Base-by-base conservation (phyloP, 2,888 invertebrate species). In the Liopterus haemorrhoidalis region DNA sequence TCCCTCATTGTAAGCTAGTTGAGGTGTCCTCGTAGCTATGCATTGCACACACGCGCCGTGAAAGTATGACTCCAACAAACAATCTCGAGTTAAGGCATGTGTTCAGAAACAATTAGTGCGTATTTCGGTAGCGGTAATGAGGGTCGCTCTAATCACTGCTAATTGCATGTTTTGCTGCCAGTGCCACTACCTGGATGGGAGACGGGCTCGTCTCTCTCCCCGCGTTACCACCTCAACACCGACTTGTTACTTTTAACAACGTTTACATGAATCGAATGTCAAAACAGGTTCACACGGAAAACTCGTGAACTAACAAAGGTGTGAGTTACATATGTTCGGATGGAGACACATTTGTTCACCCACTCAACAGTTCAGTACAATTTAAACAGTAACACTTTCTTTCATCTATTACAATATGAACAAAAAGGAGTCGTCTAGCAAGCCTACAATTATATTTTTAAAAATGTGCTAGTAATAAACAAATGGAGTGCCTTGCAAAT, bases 91-190 rank as follows among this genome's bases (percentile, higher is more conserved):
- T 33, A 33, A 33, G 20, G 33, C n/a, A n/a, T n/a, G 22, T 6
- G 22, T 22, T 6, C 5, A 35, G 3, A 11, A 16, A 32, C 2
- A 8, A 67, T 67, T 67, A 67, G 65, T 61, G 66, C 58, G 68
- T 68, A 68, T 65, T 67, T 66, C 68, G 64, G 68, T 66, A 64
- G 66, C 66, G 54, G 59, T 63, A 65, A 64, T 62, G 61, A 64
- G 64, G 57, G 54, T 59, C 57, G 56, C 60, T 62, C 65, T 66
- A 66, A 66, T 65, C 64, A 65, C 61, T 61, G 65, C 22, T 65
- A 66, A 64, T 64, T 64, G 63, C 57, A 60, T 58, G 58, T 61
- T 59, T 61, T 62, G 59, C 58, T 49, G 50, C 45, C 52, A 37
- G 45, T 39, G 39, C 46, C 49, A 48, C 46, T 46, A 30, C 20